Percentiles rank a stretch among this genome's conserved stretches.
These are phyloP conservation scores for Drosophila gunungcola DNA, from an alignment of 1,140 invertebrate genomes.

Conservation along the genomic window DNA sequence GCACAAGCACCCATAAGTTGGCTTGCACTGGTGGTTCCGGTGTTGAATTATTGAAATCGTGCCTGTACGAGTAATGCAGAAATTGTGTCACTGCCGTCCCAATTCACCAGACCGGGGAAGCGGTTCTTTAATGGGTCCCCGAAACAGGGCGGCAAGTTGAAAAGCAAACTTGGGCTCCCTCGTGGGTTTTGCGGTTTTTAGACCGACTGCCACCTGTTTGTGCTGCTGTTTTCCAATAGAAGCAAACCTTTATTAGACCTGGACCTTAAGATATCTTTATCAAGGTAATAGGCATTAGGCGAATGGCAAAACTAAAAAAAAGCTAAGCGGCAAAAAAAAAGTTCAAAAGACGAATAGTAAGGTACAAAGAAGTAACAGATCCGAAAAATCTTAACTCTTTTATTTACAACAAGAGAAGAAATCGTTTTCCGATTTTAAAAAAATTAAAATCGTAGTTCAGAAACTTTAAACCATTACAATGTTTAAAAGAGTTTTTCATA, in stretches of 20 bases:
- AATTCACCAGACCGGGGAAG: conserved; percentile 42
- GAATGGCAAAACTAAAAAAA: conserved; percentile 13
- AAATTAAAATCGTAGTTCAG: too few species aligned
- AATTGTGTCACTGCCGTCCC: conserved; percentile 71
- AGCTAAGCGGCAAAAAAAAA: background rate
- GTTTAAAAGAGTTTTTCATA: too few species aligned
- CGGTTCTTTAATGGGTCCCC: conserved; percentile 54
- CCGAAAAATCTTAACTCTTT: too few species aligned
- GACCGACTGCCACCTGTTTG: conserved; percentile 61
- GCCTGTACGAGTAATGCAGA: conserved; percentile 34
- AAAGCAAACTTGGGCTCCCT: conserved; percentile 42
- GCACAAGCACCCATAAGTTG: background rate
- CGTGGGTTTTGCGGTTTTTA: conserved; percentile 71
- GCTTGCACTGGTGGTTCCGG: background rate
- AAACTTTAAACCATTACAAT: too few species aligned
- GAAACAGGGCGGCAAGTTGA: conserved; percentile 69
- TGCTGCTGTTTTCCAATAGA: conserved; percentile 43
- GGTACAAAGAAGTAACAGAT: too few species aligned
- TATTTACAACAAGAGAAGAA: too few species aligned
- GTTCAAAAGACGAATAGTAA: background rate
- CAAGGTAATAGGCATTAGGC: conserved; percentile 61
- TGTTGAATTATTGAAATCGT: conserved; percentile 62
- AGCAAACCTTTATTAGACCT: conserved; percentile 65
- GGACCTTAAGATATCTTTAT: conserved; percentile 24
- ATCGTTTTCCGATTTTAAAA: too few species aligned